phyloP scores from a whole-genome alignment of 2,113 vertebrate species.

The Propithecus coquereli region DNA sequence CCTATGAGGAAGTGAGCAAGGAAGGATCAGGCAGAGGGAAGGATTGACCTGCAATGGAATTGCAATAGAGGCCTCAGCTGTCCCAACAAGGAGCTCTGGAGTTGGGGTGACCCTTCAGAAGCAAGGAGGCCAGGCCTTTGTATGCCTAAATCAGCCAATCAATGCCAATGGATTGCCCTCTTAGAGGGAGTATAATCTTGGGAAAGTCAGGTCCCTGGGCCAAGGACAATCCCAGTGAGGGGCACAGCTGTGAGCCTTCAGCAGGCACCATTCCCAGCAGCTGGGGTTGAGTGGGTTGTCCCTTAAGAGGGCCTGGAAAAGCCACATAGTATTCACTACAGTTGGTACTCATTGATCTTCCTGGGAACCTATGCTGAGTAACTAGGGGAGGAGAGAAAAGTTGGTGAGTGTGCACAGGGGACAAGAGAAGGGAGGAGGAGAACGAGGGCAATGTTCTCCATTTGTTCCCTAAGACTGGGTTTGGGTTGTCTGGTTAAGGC shows the following conservation, averaged over 20 bases:
- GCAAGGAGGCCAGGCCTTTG: not conserved
- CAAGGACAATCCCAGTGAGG: not conserved
- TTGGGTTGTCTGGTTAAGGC: not conserved
- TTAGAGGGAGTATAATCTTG: not conserved
- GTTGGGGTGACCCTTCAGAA: not conserved
- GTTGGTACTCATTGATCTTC: not conserved
- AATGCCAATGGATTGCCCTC: not conserved
- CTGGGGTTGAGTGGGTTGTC: not conserved
- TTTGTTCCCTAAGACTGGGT: not conserved
- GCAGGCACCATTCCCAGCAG: not conserved
- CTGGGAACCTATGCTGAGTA: not conserved
- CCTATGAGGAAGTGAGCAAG: not conserved
- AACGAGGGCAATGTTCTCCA: not conserved
- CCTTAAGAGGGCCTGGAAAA: not conserved
- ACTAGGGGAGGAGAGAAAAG: not conserved
- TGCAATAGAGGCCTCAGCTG: not conserved
- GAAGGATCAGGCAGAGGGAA: not conserved
- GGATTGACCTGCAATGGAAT: not conserved
- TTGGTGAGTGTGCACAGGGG: not conserved
- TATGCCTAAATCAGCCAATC: not conserved
- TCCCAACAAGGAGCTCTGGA: not conserved
- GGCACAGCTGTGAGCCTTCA: not conserved
- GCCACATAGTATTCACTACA: not conserved
- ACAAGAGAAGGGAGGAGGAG: not conserved
- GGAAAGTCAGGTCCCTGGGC: not conserved